A percentile compares a stretch with the other conserved stretches of the same genome.
Evolutionary conservation across 1,140 invertebrate genomes (phyloP).

Genomic region (Cecropterus lyciades): DNA sequence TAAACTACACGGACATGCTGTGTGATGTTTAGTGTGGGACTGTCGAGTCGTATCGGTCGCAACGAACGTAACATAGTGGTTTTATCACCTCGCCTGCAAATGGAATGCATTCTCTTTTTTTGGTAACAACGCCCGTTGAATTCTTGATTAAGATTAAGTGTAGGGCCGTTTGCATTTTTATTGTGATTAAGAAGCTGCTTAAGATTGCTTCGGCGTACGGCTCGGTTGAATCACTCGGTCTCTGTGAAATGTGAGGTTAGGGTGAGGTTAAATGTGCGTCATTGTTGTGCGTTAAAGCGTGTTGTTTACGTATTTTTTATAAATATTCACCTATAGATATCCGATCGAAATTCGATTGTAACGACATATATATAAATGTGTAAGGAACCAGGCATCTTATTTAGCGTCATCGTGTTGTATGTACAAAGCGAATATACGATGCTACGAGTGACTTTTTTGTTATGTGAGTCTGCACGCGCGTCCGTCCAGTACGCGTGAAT

Average conservation of each 20-base stretch:
- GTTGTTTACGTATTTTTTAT: too few species aligned
- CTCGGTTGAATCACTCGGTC: slow-evolving; percentile 34
- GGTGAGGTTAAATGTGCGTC: too few species aligned
- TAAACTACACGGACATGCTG: not conserved
- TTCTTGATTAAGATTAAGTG: slow-evolving; percentile 41
- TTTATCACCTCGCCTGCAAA: slow-evolving; percentile 35
- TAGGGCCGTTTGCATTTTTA: slow-evolving; percentile 37
- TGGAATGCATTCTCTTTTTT: slow-evolving; percentile 35
- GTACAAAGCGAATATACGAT: too few species aligned
- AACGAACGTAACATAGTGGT: slow-evolving; percentile 30
- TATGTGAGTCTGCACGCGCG: too few species aligned
- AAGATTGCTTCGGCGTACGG: slow-evolving; percentile 37
- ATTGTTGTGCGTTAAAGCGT: too few species aligned
- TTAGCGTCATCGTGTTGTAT: too few species aligned
- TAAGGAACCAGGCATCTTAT: too few species aligned
- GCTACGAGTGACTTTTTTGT: too few species aligned
- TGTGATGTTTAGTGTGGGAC: not conserved
- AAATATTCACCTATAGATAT: too few species aligned
- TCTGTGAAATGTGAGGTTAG: slow-evolving; percentile 26
- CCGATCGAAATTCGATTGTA: too few species aligned
- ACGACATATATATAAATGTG: too few species aligned
- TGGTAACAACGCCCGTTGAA: slow-evolving; percentile 25
- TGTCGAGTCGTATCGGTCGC: not conserved
- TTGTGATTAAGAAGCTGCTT: slow-evolving; percentile 38
- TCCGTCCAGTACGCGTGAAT: too few species aligned